These are phyloP conservation scores for Tetheella fluctuosa DNA, from an alignment of 2,888 invertebrate species.

Conservation along the genomic window DNA sequence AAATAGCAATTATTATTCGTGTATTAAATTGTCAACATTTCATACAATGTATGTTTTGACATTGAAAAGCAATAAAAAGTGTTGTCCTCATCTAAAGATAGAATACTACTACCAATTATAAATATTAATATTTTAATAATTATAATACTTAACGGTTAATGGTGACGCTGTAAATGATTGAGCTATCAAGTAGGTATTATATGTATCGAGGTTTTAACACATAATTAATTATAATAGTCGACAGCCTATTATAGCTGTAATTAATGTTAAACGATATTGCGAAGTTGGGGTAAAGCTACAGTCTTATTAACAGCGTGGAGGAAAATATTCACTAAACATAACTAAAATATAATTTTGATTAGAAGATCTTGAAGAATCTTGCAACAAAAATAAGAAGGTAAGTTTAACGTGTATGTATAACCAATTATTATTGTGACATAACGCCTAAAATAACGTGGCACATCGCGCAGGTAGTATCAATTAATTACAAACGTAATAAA, in stretches of 20 bases:
- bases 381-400: not conserved
- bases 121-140: not conserved
- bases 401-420: too few species aligned
- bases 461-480: not conserved
- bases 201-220: not conserved
- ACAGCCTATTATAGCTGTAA: not conserved
- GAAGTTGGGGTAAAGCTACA: not conserved
- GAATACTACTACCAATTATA: too few species aligned
- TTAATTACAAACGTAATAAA: constrained; percentile 12
- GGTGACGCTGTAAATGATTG: not conserved
- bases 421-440: constrained; percentile 10
- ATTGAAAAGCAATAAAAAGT: too few species aligned
- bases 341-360: not conserved
- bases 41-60: too few species aligned
- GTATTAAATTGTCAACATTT: too few species aligned
- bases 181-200: not conserved
- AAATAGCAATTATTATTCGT: too few species aligned
- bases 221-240: not conserved
- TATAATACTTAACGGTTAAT: not conserved
- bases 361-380: not conserved
- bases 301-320: not conserved
- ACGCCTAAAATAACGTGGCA: not conserved
- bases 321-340: not conserved
- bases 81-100: too few species aligned
- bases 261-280: not conserved